These are phyloP conservation scores for human (Homo sapiens) DNA, from an alignment of 2,113 vertebrate genomes.

Conservation along the genomic window GRCh38 chr5:14889001-14889500, in stretches of 20 bases:
- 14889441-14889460: background rate
- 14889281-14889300: too few species aligned
- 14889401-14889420: background rate
- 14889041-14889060: background rate
- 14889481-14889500: accelerated
- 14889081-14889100: background rate
- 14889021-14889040: background rate
- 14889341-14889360: background rate
- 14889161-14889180: background rate
- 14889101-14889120: background rate
- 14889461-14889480: background rate
- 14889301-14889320: too few species aligned
- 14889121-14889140: background rate
- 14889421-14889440: background rate
- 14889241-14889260: background rate
- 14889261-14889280: background rate
- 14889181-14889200: background rate
- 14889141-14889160: background rate
- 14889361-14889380: background rate
- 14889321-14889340: background rate
- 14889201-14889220: background rate
- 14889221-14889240: background rate
- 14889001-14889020: background rate
- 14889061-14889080: background rate
- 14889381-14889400: background rate